Evolutionary conservation across 1,140 invertebrate genomes (phyloP).

Genomic region (Meloidogyne chitwoodi): DNA sequence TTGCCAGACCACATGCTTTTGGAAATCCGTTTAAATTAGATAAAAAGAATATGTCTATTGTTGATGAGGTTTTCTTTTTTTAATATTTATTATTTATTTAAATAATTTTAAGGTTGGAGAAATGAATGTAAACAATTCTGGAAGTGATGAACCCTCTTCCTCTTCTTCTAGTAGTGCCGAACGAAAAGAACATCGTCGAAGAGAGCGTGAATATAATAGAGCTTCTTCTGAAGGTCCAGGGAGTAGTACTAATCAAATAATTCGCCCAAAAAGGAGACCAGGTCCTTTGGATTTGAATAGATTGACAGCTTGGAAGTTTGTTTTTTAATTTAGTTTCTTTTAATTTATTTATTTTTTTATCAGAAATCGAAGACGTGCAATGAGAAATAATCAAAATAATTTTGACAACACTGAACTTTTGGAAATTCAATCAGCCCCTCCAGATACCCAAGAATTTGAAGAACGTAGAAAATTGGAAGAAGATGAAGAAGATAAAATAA

Average conservation of each 20-base stretch:
- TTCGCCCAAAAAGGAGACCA: not conserved
- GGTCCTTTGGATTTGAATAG: constrained; percentile 11
- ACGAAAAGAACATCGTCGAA: not conserved
- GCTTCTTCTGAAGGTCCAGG: constrained; percentile 7
- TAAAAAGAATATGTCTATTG: constrained; percentile 46
- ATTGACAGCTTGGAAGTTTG: constrained; percentile 6
- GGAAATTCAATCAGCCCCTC: not conserved
- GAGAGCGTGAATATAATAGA: not conserved
- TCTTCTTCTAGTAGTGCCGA: not conserved
- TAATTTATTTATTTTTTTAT: not conserved
- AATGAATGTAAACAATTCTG: constrained; percentile 12
- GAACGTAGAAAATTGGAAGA: not conserved
- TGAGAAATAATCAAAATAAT: not conserved
- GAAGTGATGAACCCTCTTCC: not conserved
- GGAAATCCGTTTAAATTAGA: constrained; percentile 58
- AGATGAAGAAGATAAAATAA: constrained; percentile 2
- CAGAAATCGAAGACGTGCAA: not conserved
- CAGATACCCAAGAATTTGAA: not conserved
- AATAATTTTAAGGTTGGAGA: constrained; percentile 20
- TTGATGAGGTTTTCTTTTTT: constrained; percentile 50
- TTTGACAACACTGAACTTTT: not conserved
- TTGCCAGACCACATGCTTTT: constrained; percentile 48
- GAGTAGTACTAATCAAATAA: not conserved
- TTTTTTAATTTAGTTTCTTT: not conserved
- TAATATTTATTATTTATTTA: not conserved